Percentiles rank a stretch among this genome's conserved stretches.
phyloP scores from a whole-genome alignment of 2,113 vertebrate species.

The Microcebus lehilahytsara region DNA sequence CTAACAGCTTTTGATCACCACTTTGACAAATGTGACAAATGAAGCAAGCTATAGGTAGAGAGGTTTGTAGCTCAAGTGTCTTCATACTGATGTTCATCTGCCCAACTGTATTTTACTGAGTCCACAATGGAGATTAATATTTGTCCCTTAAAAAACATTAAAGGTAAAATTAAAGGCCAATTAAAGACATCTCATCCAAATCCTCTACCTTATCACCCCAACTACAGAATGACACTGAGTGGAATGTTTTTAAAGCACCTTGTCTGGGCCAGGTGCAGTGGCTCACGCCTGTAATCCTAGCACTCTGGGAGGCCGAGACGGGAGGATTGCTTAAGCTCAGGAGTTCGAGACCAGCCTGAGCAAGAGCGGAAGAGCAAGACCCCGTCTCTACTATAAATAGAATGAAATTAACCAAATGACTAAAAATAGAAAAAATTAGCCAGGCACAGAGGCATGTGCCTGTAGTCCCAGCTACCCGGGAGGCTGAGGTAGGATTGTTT shows the following conservation, averaged over 20 bases:
- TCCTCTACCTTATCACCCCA: neutral
- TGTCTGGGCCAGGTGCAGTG: neutral
- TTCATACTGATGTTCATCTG: neutral
- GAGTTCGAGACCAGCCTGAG: too few species aligned
- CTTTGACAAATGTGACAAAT: slow-evolving; percentile 16
- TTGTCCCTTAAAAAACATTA: neutral
- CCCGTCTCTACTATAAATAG: too few species aligned
- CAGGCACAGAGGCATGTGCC: too few species aligned
- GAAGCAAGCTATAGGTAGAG: neutral
- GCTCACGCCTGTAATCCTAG: too few species aligned
- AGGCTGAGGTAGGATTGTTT: too few species aligned
- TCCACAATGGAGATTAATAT: neutral
- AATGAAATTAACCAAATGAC: too few species aligned
- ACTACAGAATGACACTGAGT: neutral
- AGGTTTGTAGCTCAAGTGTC: neutral
- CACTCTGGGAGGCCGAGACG: too few species aligned
- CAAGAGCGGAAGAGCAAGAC: too few species aligned
- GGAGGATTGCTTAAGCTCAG: too few species aligned
- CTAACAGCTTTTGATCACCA: neutral
- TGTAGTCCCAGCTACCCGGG: too few species aligned
- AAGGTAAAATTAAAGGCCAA: neutral
- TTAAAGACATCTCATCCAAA: neutral
- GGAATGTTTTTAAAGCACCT: slow-evolving; percentile 2
- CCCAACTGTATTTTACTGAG: neutral
- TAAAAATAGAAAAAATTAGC: too few species aligned